Evolutionary conservation across 2,888 invertebrate genomes (phyloP), one percentile per base, ranked within the genome.

Genomic region (Tuberolachnus salignus): DNA sequence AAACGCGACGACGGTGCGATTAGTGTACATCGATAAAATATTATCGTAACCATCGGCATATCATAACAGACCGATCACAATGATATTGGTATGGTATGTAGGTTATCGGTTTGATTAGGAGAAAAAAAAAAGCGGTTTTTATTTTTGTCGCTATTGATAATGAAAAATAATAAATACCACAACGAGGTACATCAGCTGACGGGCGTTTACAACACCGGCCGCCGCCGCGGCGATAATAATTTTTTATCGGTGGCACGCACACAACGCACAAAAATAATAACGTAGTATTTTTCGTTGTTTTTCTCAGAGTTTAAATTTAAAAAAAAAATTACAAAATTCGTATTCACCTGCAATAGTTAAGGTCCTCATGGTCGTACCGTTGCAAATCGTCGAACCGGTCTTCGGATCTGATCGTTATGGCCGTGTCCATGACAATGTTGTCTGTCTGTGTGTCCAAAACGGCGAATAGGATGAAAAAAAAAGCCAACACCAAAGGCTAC

Each of bases 301-400:
- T 19, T 51, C n/a, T n/a, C n/a, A n/a, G n/a, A n/a, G n/a, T n/a
- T n/a, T n/a, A n/a, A n/a, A n/a, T n/a, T n/a, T n/a, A n/a, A n/a
- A n/a, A n/a, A n/a, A n/a, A n/a, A n/a, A n/a, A 1, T 26, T 14
- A 46, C 14, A 14, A 10, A 21, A 11, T n/a, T 23, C 42, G 4
- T n/a, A n/a, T 66, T 66, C 42, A 78, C 78, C 78, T 78, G 78
- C 78, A 78, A n/a, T 78, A 78, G 42, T 78, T 78, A 14, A 78
- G 51, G 42, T 84, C 83, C 74, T 83, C 83, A 61, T 83, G 82
- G 78, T 83, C 83, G 80, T 83, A 83, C 8, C 82, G 83, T 66
- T 82, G 83, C 73, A 83, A 81, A 81, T 84, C 84, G 80, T 83
- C 83, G 72, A 83, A 82, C 73, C 82, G 82, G 71, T 83, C 82